Base-by-base conservation (phyloP, 2,888 invertebrate genomes). In the Anorthoa munda region DNA sequence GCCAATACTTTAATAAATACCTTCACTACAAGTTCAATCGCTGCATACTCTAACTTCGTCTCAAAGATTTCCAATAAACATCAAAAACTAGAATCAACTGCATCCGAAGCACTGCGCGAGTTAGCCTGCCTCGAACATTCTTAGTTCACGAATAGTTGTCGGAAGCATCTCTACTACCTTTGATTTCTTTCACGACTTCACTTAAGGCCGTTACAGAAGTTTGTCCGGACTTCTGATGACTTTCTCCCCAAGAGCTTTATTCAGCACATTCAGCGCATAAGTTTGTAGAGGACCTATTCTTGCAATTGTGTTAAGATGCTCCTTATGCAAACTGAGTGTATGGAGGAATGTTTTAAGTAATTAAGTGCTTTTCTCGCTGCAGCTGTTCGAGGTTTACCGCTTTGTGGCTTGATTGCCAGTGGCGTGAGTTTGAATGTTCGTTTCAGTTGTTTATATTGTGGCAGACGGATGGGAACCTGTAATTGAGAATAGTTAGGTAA, bases 131-230 rank as follows among this genome's bases (percentile, higher is more conserved):
- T 60, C 59, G 65, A 71, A 70, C 56, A 50, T 70, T 63, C 66
- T 72, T 15, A 78, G 74, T 84, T 81, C 71, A 51, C 75, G 73
- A 82, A 83, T 79, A 83, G 78, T 83, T 83, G 81, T 63, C 66
- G 58, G 65, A 70, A 66, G 70, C 77, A 66, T 80, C 75, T 67
- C 59, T 59, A 60, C 70, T 83, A 75, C 75, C 71, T 79, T 77
- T 79, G 79, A 83, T 83, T 83, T 79, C 83, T 83, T 83, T 77
- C 76, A 60, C 51, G 68, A 81, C 66, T 75, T 83, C 75, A 66
- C 77, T 81, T 80, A 75, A 72, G 56, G 69, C 75, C 59, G 74
- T 83, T 81, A 83, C 61, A 65, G 58, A 83, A 84, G 66, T 84
- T 81, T 12, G 53, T 45, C 51, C 12, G 5, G 56, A 50, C 56